Evolutionary conservation across 2,888 invertebrate genomes (phyloP), one percentile per base, ranked within the genome.

Genomic region (Lepidochrysops patricia): DNA sequence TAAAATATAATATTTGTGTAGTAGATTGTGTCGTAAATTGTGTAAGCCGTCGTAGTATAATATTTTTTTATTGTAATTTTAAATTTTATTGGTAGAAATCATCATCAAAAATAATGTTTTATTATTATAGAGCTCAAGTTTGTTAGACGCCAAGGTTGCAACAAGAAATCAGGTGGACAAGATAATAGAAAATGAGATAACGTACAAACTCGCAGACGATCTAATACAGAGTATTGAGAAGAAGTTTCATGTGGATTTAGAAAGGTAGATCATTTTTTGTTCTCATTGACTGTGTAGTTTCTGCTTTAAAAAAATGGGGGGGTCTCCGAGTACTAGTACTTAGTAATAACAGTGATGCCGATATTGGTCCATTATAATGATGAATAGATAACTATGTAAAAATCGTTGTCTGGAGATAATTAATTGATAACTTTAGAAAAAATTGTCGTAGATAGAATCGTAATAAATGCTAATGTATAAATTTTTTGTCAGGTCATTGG

Each of bases 151-250:
- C 15, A 63, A 65, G 7, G 76, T 82, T 27, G 61, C 74, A 27
- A 72, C 69, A 0, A 82, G 83, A 62, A 78, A 82, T 25, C 77
- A 81, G 58, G 74, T 88, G 0, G 88, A 88, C 59, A 77, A 76
- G 27, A 80, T 85, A 0, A 85, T 88, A 68, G 88, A 89, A 66
- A 83, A 86, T 61, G 86, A 87, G 64, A 82, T 89, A 57, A 87
- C 88, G 0, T 70, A 74, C 13, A 88, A 81, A 56, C 69, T 89
- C 4, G 74, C 80, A 2, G 77, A 75, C 4, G 88, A 89, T 35
- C 67, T 89, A 37, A 66, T 88, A 25, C 86, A 86, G 66, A 87
- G 88, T 64, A 78, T 89, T 25, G 87, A 88, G 66, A 82, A 75
- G 65, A 89, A 89, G 63, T 88, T 88, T 64, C 84, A 84, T 50